Base-by-base conservation (phyloP, 1,140 invertebrate genomes). In the Bursaphelenchus mucronatus region DNA sequence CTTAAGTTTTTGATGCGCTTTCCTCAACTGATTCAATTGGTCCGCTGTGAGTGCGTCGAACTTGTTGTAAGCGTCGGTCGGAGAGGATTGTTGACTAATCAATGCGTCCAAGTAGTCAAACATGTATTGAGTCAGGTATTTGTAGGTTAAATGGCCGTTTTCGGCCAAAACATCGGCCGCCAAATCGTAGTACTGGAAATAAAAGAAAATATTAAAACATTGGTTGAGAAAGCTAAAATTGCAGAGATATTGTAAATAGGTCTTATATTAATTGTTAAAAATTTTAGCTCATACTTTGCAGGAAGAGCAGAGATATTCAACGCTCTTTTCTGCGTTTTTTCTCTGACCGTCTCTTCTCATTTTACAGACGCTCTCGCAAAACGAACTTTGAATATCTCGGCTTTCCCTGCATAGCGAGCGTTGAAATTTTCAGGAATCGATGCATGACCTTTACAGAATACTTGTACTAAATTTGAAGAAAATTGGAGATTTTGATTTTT, bases 121-220 rank as follows among this genome's bases (percentile, higher is more conserved):
- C 65, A 85, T 66, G 72, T 86, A 97, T 88, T 91, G 79, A 46
- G 90, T 90, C 30, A 99, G 83, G 83, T 93, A 95, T 83, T 95
- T 96, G 81, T 93, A 94, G 2, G 94, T 96, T 45, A 97, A 86
- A 83, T 97, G 90, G 43, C 92, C 90, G 84, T 97, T 95, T 85
- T 98, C 94, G 15, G 95, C 95, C 61, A 99, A 83, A 57, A 98
- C 90, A 85, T 98, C 95, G 4, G 95, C 95, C 11, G 95, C 95
- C 49, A 97, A 84, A 83, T 98, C 94, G 82, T 90, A 97, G 78
- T 95, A 94, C 83, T 86, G 69, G 76, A 83, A 82, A 44, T 44
- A n/a, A n/a, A n/a, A n/a, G 45, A 57, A 54, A 51, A 39, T 70
- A 70, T 19, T 53, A 5, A n/a, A n/a, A n/a, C n/a, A 53, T n/a